Evolutionary conservation across 2,797 vertebrate genomes (phyloP), one percentile per base, ranked within the genome.

Genomic region (Clarias laeviceps): DNA sequence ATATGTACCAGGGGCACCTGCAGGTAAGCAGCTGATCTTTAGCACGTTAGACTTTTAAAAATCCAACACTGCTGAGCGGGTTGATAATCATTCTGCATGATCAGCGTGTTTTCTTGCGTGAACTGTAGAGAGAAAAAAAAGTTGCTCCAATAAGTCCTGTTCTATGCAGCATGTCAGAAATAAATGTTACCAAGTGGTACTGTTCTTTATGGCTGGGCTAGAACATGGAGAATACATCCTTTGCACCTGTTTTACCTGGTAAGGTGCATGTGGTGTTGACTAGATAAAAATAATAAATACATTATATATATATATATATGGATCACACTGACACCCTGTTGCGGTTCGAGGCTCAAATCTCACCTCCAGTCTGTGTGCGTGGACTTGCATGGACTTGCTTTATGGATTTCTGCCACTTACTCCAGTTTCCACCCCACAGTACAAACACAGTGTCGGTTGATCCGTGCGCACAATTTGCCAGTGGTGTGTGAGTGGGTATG

Each of bases 1-100:
- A 94, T 94, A 96, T 96, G 95, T 96, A 96, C 95, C 95, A 96
- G 95, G 95, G 95, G 87, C 95, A 96, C 93, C 93, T 94, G 93
- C 95, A 96, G 95, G 95, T 96, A 95, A 95, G 80, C 18, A 40
- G n/a, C 77, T 84, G 22, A 54, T 54, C 45, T 65, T 32, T 4
- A 24, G 17, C 32, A 15, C 37, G 45, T 50, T 45, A 50, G 45
- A 12, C 45, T 50, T 22, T 34, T 15, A 32, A 34, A 45, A 22
- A 82, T 0, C 50, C 66, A 66, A 11, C 66, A 82, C 66, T 56
- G n/a, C 45, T 68, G 40, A 50, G 37, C 64, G 62, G 27, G 14
- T 57, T 57, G 15, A 20, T 66, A 50, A 27, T 70, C 45, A 56
- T 50, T 83, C 24, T 24, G 82, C 82, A 77, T 66, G 82, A 66